Evolutionary conservation across 2,113 vertebrate genomes (phyloP).

Genomic region (Tachysurus vachellii): DNA sequence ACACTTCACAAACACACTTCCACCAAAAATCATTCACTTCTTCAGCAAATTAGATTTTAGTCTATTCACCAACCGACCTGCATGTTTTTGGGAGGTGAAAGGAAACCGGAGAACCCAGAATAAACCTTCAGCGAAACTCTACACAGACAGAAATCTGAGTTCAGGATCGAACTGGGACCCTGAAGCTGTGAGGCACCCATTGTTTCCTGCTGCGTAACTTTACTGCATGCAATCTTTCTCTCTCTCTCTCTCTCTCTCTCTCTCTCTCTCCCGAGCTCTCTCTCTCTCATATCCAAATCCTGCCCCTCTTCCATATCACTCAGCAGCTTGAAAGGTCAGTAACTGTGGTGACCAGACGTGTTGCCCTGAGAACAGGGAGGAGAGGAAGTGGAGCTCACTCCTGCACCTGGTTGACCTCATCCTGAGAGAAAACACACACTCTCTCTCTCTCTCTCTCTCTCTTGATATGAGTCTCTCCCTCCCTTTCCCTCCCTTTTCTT

Average conservation of each 20-base stretch:
- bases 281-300: neutral
- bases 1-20: neutral
- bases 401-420: conserved; percentile 22
- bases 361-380: conserved; percentile 42
- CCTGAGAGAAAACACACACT: conserved; percentile 11
- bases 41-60: neutral
- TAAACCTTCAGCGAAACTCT: neutral
- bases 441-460: conserved; percentile 8
- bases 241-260: neutral
- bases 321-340: conserved; percentile 3
- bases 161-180: neutral
- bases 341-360: conserved; percentile 28
- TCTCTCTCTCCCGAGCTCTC: neutral
- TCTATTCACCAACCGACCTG: neutral
- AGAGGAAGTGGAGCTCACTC: conserved; percentile 29
- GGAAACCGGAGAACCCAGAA: neutral
- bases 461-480: neutral
- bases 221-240: neutral
- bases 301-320: neutral
- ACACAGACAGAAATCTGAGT: neutral
- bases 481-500: neutral
- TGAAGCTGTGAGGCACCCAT: neutral
- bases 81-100: neutral
- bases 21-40: neutral
- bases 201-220: neutral